phyloP scores from a whole-genome alignment of 1,140 invertebrate genomes.

The Zaprionus vittiger region DNA sequence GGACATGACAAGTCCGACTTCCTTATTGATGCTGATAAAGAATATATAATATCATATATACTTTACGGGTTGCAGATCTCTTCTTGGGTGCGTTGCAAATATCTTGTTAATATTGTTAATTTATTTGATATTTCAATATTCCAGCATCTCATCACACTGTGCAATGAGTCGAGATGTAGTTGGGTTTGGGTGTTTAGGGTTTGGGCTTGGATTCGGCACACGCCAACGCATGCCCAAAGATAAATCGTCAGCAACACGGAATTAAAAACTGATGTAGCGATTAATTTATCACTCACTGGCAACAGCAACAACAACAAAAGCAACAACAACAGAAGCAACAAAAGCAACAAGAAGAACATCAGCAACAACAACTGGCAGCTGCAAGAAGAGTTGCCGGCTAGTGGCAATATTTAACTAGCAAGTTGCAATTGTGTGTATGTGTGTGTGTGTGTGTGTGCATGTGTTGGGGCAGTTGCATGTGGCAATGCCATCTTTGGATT shows the following conservation, averaged over 20 bases:
- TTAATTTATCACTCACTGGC: conserved; percentile 83
- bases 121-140: not conserved
- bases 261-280: conserved; percentile 84
- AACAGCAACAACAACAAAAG: conserved; percentile 12
- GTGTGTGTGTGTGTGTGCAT: not conserved
- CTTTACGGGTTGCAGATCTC: too few relatives aligned
- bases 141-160: conserved; percentile 30
- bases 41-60: too few relatives aligned
- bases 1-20: too few relatives aligned
- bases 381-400: conserved; percentile 56
- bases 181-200: not conserved
- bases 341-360: conserved; percentile 25
- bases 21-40: too few relatives aligned
- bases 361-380: conserved; percentile 12
- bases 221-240: conserved; percentile 71
- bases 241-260: conserved; percentile 83
- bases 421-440: conserved; percentile 51
- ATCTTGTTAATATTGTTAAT: too few relatives aligned
- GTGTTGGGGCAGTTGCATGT: not conserved
- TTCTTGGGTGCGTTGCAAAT: too few relatives aligned
- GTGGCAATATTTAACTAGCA: conserved; percentile 79
- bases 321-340: too few relatives aligned
- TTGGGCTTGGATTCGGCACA: conserved; percentile 45
- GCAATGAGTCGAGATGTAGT: not conserved
- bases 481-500: conserved; percentile 21